Percentiles rank a stretch among this genome's conserved stretches.
phyloP scores from a whole-genome alignment of 2,797 vertebrate genomes.

The Oreochromis mossambicus region DNA sequence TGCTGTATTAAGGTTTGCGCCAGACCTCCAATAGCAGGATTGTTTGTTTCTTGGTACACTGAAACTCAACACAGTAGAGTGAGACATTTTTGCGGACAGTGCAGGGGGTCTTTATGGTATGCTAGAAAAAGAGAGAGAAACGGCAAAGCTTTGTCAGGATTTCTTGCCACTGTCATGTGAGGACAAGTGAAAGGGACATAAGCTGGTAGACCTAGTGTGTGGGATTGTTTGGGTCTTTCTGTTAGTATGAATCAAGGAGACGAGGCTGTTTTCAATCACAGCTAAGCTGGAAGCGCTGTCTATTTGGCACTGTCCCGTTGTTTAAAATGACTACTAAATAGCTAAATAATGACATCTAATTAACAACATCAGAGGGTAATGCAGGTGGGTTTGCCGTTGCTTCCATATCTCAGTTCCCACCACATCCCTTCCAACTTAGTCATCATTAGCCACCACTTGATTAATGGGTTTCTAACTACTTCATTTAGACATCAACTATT shows the following conservation, averaged over 20 bases:
- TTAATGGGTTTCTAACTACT: slow-evolving; percentile 46
- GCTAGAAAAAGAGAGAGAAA: slow-evolving; percentile 32
- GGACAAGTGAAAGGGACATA: slow-evolving; percentile 12
- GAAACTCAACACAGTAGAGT: slow-evolving; percentile 59
- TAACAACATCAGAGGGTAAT: slow-evolving; percentile 60
- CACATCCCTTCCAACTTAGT: slow-evolving; percentile 52
- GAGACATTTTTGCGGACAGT: slow-evolving; percentile 59
- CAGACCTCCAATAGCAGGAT: slow-evolving; percentile 58
- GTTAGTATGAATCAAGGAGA: slow-evolving; percentile 39
- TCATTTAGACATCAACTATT: slow-evolving; percentile 59
- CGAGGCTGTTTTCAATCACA: slow-evolving; percentile 48
- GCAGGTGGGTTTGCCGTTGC: slow-evolving; percentile 55
- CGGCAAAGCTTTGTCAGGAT: slow-evolving; percentile 22
- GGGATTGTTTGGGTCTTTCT: slow-evolving; percentile 44
- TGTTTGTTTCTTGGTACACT: slow-evolving; percentile 58
- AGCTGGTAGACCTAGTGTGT: slow-evolving; percentile 1
- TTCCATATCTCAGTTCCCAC: slow-evolving; percentile 46
- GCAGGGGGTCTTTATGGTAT: slow-evolving; percentile 45
- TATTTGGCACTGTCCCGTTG: slow-evolving; percentile 46
- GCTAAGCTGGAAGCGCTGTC: slow-evolving; percentile 43
- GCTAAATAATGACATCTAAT: slow-evolving; percentile 61
- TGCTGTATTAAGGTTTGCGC: slow-evolving; percentile 34
- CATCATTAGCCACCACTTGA: slow-evolving; percentile 67
- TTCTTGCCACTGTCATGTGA: slow-evolving; percentile 34
- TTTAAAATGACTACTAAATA: slow-evolving; percentile 63